Base-by-base conservation (phyloP, 2,113 vertebrate genomes). In the Hirundichthys speculiger region DNA sequence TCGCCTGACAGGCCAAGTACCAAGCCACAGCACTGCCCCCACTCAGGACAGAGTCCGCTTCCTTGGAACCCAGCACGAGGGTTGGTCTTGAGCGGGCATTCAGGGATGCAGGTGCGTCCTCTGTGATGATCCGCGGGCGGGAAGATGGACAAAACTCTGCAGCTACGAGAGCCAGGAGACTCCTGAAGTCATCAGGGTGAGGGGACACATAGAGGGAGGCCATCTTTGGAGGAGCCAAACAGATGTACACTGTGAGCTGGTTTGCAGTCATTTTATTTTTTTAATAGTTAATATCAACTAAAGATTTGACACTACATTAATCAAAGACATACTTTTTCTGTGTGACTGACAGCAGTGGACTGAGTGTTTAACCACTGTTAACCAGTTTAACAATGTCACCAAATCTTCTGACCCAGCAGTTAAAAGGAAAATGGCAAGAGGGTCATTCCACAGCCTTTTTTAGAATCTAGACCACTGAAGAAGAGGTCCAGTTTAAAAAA, bases 151-250 rank as follows among this genome's bases (percentile, higher is more conserved):
- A 54, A 27, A 90, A 95, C 67, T 93, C 92, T 18, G 93, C 93
- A 13, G 94, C 92, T 1, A 96, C 74, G 5, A 94, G 93, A 22
- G 90, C 89, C 43, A 93, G 84, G 6, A 94, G 89, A 64, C 94
- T 95, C 80, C 93, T 93, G 86, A 95, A 94, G 85, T 94, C 93
- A 57, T 96, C 94, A 0, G 93, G 89, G 64, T 95, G 93, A 5
- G 93, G 90, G 30, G 92, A 94, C 56, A 95, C 92, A 3, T 94
- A 96, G 13, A 96, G 92, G 59, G 93, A 90, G 39, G 93, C 92
- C 95, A 96, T 96, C 80, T 65, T 75, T 87, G 60, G 9, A 13
- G 3, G 13, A 78, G 18, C 75, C n/a, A 78, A 66, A 3, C 49
- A 2, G 0, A 48, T 45, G 7, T 3, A 12, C 24, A 38, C 5